Percentiles rank a stretch among this genome's conserved stretches.
Evolutionary conservation across 2,797 vertebrate species (phyloP).

Genomic region (Erpetoichthys calabaricus): DNA sequence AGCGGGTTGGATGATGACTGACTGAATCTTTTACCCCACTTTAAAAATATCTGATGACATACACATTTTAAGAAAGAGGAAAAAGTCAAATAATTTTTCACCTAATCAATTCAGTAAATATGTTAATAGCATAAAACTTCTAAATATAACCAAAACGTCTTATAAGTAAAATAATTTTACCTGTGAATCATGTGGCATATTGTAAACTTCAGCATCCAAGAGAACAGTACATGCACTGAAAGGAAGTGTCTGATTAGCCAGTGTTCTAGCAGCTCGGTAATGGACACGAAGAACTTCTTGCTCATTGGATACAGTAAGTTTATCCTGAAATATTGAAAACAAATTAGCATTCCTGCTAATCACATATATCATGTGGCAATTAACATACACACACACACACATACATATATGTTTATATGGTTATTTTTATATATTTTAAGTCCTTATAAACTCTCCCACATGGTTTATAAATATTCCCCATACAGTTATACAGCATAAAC

Average conservation of each 20-base stretch:
- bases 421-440: too few relatives aligned
- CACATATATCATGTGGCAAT: not conserved
- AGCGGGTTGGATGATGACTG: too few relatives aligned
- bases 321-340: conserved; percentile 58
- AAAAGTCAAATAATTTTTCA: too few relatives aligned
- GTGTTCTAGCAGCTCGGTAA: conserved; percentile 87
- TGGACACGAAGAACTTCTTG: conserved; percentile 94
- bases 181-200: conserved; percentile 89
- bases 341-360: conserved; percentile 5
- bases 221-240: conserved; percentile 96
- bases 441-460: too few relatives aligned
- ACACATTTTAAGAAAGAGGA: not conserved
- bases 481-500: too few relatives aligned
- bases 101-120: too few relatives aligned
- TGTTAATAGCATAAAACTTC: too few relatives aligned
- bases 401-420: too few relatives aligned
- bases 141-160: too few relatives aligned
- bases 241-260: conserved; percentile 92
- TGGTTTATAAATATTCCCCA: too few relatives aligned
- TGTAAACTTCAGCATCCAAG: conserved; percentile 93
- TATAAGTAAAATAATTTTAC: conserved; percentile 28
- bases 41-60: not conserved
- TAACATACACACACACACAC: conserved; percentile 13
- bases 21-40: too few relatives aligned
- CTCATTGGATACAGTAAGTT: conserved; percentile 94